Percentiles rank a stretch among this genome's conserved stretches.
Evolutionary conservation across 2,113 vertebrate species (phyloP).

Genomic region (Saimiri boliviensis): DNA sequence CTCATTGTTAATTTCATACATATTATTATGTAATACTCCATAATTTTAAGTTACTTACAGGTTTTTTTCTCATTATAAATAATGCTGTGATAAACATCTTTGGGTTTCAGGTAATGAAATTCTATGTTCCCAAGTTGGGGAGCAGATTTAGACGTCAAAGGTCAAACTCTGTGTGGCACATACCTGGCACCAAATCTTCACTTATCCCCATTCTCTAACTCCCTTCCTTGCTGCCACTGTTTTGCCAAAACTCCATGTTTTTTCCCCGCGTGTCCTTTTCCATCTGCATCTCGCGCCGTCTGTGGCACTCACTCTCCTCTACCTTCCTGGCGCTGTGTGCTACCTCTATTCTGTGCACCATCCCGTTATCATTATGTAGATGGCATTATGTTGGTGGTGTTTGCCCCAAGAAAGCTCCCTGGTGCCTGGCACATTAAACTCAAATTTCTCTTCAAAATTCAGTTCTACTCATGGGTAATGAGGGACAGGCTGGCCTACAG

Average conservation of each 20-base stretch:
- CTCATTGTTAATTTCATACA: no score
- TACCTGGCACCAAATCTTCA: background rate
- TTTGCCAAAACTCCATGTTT: background rate
- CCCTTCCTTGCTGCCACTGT: background rate
- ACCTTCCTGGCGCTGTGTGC: background rate
- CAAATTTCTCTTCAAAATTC: background rate
- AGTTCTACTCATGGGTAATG: background rate
- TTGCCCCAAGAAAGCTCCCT: background rate
- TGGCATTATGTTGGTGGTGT: background rate
- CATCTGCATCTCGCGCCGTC: background rate
- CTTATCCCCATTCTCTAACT: background rate
- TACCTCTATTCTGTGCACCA: background rate
- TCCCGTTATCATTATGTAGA: no score
- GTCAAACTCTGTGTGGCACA: background rate
- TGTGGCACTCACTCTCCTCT: background rate
- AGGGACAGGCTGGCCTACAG: background rate
- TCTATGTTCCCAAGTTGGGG: background rate
- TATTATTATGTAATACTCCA: background rate
- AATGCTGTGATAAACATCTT: background rate
- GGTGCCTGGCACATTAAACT: background rate
- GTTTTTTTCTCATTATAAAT: background rate
- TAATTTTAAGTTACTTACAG: background rate
- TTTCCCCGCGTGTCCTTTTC: background rate
- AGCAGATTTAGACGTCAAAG: background rate
- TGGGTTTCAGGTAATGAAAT: background rate